A percentile compares a stretch with the other conserved stretches of the same genome.
Evolutionary conservation across 1,140 invertebrate genomes (phyloP).

Genomic region (Drosophila oshimai): DNA sequence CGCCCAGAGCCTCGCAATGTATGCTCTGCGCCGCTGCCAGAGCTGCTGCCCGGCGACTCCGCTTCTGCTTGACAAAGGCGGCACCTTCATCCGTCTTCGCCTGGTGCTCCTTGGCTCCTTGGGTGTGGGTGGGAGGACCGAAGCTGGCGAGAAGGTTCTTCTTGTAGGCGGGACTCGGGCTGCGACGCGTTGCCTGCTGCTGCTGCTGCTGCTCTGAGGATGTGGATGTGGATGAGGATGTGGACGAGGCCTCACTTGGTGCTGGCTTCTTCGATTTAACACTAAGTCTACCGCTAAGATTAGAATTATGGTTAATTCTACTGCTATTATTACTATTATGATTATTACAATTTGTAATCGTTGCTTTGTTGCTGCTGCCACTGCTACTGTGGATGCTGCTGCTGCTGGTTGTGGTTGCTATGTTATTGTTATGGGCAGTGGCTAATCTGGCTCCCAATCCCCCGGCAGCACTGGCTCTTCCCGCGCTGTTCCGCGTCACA

Average conservation of each 20-base stretch:
- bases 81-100: background rate
- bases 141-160: slow-evolving; percentile 79
- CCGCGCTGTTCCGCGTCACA: slow-evolving; percentile 68
- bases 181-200: slow-evolving; percentile 45
- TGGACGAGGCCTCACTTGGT: slow-evolving; percentile 45
- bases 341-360: slow-evolving; percentile 81
- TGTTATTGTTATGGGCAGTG: slow-evolving; percentile 60
- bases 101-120: background rate
- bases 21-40: slow-evolving; percentile 59
- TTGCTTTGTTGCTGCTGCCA: slow-evolving; percentile 57
- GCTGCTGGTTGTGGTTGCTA: slow-evolving; percentile 28
- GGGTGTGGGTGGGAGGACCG: slow-evolving; percentile 26
- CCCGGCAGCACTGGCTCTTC: slow-evolving; percentile 38
- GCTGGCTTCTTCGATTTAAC: slow-evolving; percentile 58
- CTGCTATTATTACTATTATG: slow-evolving; percentile 72
- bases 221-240: slow-evolving; percentile 27
- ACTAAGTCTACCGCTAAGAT: slow-evolving; percentile 72
- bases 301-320: slow-evolving; percentile 66
- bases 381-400: slow-evolving; percentile 17
- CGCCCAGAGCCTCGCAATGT: slow-evolving; percentile 56
- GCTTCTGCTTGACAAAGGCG: slow-evolving; percentile 49
- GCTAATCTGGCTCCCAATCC: slow-evolving; percentile 29
- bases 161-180: slow-evolving; percentile 65
- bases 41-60: slow-evolving; percentile 59
- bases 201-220: slow-evolving; percentile 37